These are phyloP conservation scores for Myrmecobius fasciatus DNA, from an alignment of 2,113 vertebrate genomes.

Conservation along the genomic window DNA sequence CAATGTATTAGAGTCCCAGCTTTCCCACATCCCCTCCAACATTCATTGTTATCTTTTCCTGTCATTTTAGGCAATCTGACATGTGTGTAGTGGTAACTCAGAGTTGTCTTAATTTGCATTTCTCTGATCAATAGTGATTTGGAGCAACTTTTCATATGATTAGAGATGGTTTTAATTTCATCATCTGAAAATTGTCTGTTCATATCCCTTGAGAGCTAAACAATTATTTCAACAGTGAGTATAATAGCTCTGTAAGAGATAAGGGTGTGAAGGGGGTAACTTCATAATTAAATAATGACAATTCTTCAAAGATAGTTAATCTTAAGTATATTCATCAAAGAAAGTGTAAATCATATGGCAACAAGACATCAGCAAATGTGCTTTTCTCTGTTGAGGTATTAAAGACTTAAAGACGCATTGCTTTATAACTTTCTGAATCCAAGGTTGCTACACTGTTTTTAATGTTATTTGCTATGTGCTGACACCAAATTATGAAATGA, in stretches of 20 bases:
- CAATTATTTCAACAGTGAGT: constrained; percentile 25
- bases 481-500: constrained; percentile 17
- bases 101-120: no score
- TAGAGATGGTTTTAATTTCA: no score
- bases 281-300: constrained; percentile 41
- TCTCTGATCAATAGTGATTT: no score
- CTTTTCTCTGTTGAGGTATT: background rate
- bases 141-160: no score
- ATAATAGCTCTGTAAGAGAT: background rate
- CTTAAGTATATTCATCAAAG: constrained; percentile 15
- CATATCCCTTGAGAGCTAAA: no score
- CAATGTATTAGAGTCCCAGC: no score
- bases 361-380: constrained; percentile 31
- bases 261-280: constrained; percentile 28
- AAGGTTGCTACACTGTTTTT: background rate
- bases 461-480: background rate
- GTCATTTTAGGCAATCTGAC: no score
- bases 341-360: constrained; percentile 32
- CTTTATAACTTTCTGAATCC: background rate
- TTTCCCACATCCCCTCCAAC: no score
- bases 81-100: no score
- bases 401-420: background rate
- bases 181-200: no score
- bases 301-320: constrained; percentile 28
- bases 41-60: no score